A percentile compares a stretch with the other conserved stretches of the same genome.
Conservation (phyloP, 2,888 invertebrate species). For the Amaurobius ferox region DNA sequence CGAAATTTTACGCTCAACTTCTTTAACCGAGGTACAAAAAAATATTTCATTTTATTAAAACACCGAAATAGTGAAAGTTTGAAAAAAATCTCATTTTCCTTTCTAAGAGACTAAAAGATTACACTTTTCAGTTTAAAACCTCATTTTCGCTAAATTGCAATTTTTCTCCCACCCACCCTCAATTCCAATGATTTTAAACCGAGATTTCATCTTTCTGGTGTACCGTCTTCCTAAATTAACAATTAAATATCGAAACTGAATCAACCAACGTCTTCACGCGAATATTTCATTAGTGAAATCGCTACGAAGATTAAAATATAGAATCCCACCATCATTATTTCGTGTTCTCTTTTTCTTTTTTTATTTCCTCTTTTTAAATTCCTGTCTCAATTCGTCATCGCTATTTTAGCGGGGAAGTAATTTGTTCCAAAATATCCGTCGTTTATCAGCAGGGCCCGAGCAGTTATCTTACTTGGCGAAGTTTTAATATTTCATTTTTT, state of each 20-base stretch:
- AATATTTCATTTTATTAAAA: conserved; percentile 6
- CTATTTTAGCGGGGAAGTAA: conserved; percentile 31
- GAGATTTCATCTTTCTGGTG: background rate
- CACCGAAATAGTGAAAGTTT: background rate
- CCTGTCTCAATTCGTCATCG: conserved; percentile 51
- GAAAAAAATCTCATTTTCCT: background rate
- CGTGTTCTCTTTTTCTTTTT: conserved; percentile 6
- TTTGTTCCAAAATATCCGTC: conserved; percentile 32
- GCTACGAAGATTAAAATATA: conserved; percentile 7
- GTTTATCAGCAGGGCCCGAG: conserved; percentile 37
- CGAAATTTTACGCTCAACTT: background rate
- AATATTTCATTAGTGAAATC: conserved; percentile 47
- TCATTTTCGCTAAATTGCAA: background rate
- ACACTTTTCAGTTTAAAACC: background rate
- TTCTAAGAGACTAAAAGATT: too few relatives aligned
- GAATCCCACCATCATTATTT: conserved; percentile 22
- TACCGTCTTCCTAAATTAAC: conserved; percentile 30
- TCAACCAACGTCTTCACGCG: conserved; percentile 25
- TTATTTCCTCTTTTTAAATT: background rate
- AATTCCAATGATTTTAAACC: background rate
- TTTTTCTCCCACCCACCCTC: background rate
- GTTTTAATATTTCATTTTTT: background rate
- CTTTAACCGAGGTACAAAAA: background rate
- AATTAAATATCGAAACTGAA: conserved; percentile 50
- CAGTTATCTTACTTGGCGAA: conserved; percentile 14